phyloP scores from a whole-genome alignment of 1,140 invertebrate species.

The Melipona quadrifasciata region DNA sequence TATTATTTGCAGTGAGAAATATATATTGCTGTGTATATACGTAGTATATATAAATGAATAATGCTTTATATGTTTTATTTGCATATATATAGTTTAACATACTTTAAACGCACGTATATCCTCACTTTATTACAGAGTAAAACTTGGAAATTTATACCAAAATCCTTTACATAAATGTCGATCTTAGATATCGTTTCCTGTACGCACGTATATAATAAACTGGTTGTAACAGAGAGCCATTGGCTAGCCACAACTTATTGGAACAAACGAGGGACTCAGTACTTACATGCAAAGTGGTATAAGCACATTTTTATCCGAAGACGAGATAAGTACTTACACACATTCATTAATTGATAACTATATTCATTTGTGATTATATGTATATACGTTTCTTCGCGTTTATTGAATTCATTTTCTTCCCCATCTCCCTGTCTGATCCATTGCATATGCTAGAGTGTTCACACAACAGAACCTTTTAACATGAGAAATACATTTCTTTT shows the following conservation, averaged over 20 bases:
- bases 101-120: no score
- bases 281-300: no score
- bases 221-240: no score
- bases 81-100: no score
- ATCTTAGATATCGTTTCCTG: background rate
- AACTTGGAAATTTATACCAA: background rate
- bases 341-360: background rate
- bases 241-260: constrained; percentile 3
- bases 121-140: background rate
- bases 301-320: no score
- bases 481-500: background rate
- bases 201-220: no score
- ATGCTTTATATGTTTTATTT: no score
- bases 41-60: no score
- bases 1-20: no score
- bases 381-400: background rate
- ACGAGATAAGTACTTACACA: background rate
- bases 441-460: background rate
- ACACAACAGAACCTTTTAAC: background rate
- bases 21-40: no score
- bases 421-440: background rate
- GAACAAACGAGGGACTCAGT: no score
- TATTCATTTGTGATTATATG: background rate
- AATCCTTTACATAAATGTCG: background rate
- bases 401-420: background rate